A percentile compares a stretch with the other conserved stretches of the same genome.
These are phyloP conservation scores for Lucifuga dentata DNA, from an alignment of 2,113 vertebrate genomes.

Conservation along the genomic window DNA sequence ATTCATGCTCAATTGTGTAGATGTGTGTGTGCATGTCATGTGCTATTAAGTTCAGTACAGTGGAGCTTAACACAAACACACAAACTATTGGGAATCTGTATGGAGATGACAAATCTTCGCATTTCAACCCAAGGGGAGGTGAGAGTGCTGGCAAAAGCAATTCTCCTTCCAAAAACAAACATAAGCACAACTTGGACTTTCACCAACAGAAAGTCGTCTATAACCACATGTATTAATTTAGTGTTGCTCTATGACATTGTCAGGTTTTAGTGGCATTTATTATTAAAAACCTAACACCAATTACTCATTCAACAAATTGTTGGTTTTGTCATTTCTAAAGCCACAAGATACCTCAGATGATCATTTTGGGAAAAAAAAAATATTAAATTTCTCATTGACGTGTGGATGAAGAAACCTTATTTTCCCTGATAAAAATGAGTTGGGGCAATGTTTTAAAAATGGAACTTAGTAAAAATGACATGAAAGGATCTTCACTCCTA, in stretches of 20 bases:
- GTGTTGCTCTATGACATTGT: neutral
- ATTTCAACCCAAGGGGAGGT: constrained; percentile 52
- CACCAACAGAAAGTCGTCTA: constrained; percentile 3
- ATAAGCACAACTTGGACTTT: neutral
- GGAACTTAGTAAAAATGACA: too few relatives aligned
- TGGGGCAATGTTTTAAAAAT: too few relatives aligned
- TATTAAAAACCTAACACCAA: neutral
- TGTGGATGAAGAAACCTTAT: too few relatives aligned
- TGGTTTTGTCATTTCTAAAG: too few relatives aligned
- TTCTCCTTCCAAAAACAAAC: constrained; percentile 38
- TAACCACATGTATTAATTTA: constrained; percentile 7
- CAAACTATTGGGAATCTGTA: constrained; percentile 57
- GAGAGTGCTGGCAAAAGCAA: constrained; percentile 61
- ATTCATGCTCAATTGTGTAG: constrained; percentile 26
- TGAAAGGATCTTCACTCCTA: too few relatives aligned
- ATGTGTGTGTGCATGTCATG: constrained; percentile 4
- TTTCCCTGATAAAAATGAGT: too few relatives aligned
- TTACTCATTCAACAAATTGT: neutral
- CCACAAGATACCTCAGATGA: too few relatives aligned
- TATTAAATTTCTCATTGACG: too few relatives aligned
- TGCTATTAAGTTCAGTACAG: constrained; percentile 36
- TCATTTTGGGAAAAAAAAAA: too few relatives aligned
- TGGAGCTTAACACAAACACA: constrained; percentile 52
- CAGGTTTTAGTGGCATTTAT: constrained; percentile 13
- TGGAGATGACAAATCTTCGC: constrained; percentile 55